phyloP scores from a whole-genome alignment of 2,888 invertebrate species.

The Lasioglossum oenotherae region DNA sequence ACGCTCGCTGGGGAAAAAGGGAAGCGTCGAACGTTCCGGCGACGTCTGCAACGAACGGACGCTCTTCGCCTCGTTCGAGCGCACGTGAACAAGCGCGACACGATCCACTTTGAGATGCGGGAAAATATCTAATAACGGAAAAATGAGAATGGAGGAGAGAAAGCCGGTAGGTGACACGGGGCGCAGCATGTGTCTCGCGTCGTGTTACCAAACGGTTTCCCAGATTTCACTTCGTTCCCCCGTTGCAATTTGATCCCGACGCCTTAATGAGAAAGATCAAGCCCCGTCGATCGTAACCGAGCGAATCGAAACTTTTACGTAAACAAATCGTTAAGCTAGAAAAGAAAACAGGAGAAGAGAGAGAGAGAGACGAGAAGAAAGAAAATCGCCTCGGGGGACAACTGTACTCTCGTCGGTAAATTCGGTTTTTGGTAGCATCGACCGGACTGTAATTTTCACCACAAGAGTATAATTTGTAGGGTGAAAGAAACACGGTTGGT shows the following conservation, averaged over 20 bases:
- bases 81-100: slow-evolving; percentile 42
- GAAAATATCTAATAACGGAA: slow-evolving; percentile 74
- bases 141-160: slow-evolving; percentile 64
- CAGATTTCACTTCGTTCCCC: slow-evolving; percentile 70
- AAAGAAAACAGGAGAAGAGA: not conserved
- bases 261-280: slow-evolving; percentile 53
- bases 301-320: slow-evolving; percentile 39
- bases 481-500: slow-evolving; percentile 35
- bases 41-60: slow-evolving; percentile 22
- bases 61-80: not conserved
- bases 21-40: slow-evolving; percentile 36
- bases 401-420: not conserved
- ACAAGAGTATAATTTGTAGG: slow-evolving; percentile 38
- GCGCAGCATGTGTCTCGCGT: slow-evolving; percentile 72
- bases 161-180: slow-evolving; percentile 51
- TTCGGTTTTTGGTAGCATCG: slow-evolving; percentile 17
- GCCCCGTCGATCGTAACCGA: slow-evolving; percentile 16
- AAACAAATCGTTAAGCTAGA: slow-evolving; percentile 34
- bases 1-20: not conserved
- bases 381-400: slow-evolving; percentile 36
- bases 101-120: slow-evolving; percentile 51
- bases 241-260: slow-evolving; percentile 71
- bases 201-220: slow-evolving; percentile 77
- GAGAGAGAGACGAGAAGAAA: not conserved
- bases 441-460: slow-evolving; percentile 43